These are phyloP conservation scores for Folsomia manolachei DNA, from an alignment of 2,888 invertebrate species.

Conservation along the genomic window DNA sequence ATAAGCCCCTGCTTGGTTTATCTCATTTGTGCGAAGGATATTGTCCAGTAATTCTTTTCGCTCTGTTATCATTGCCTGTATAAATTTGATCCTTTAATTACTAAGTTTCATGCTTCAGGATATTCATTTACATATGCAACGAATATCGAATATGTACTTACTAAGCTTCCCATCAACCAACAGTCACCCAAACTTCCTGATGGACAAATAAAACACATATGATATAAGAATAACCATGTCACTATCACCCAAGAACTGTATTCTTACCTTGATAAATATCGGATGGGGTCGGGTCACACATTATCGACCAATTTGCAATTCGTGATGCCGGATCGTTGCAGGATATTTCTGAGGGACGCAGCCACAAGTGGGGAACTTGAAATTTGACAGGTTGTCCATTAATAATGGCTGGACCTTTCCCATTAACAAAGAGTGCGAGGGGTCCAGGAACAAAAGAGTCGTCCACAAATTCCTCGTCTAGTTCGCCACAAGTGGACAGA, in stretches of 20 bases:
- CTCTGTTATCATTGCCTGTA: conserved; percentile 82
- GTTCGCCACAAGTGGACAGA: conserved; percentile 67
- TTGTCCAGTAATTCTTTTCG: conserved; percentile 86
- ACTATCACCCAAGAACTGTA: no score
- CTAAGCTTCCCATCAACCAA: conserved; percentile 11
- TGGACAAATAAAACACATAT: background rate
- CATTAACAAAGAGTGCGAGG: conserved; percentile 80
- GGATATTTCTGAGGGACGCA: conserved; percentile 59
- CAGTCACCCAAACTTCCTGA: background rate
- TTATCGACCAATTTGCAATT: background rate
- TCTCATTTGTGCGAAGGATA: conserved; percentile 75
- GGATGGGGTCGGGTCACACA: conserved; percentile 61
- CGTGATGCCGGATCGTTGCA: background rate
- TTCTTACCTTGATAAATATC: conserved; percentile 87
- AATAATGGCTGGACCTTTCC: conserved; percentile 57
- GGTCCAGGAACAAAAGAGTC: conserved; percentile 86
- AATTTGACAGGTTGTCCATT: conserved; percentile 55
- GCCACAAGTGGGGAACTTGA: conserved; percentile 75
- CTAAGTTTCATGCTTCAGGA: no score
- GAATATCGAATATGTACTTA: background rate
- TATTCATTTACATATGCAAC: background rate
- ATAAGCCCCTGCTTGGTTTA: conserved; percentile 72
- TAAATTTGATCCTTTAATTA: no score
- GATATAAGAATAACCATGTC: background rate
- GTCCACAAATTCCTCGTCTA: conserved; percentile 75